Conservation (phyloP, 2,113 vertebrate species). For the Ctenodactylus gundi region DNA sequence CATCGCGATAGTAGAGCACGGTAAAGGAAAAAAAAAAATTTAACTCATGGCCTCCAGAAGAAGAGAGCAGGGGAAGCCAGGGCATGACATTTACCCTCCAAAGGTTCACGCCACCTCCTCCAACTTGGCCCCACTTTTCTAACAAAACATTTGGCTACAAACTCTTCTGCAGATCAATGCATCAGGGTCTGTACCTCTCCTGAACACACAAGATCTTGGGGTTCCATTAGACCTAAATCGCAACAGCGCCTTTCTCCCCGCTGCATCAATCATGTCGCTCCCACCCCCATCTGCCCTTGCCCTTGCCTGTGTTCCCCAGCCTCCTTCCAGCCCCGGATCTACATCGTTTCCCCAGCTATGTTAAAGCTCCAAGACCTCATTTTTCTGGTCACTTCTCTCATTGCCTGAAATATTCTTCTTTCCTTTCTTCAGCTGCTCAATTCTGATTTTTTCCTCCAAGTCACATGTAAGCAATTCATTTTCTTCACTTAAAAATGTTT, state of each 20-base stretch:
- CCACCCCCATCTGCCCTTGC: accelerated
- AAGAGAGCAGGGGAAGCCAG: not conserved
- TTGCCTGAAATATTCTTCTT: not conserved
- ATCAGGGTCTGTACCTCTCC: too few relatives aligned
- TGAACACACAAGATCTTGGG: not conserved
- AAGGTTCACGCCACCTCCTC: not conserved
- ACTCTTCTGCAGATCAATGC: not conserved
- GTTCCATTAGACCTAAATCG: too few relatives aligned
- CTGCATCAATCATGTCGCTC: not conserved
- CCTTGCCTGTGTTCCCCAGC: not conserved
- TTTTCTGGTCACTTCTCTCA: not conserved
- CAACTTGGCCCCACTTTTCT: not conserved
- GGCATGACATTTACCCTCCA: not conserved
- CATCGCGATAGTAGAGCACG: not conserved
- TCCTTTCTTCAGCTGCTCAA: not conserved
- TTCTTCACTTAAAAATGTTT: slow-evolving; percentile 1
- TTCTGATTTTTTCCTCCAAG: not conserved
- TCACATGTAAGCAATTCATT: not conserved
- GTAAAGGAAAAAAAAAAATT: not conserved
- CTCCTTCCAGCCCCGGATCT: not conserved
- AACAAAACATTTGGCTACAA: not conserved
- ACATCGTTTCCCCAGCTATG: not conserved
- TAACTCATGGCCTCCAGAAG: not conserved
- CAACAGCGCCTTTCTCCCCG: not conserved
- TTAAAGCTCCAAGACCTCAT: not conserved